These are phyloP conservation scores for Dasypogon diadema DNA, from an alignment of 2,888 invertebrate species.

Conservation along the genomic window DNA sequence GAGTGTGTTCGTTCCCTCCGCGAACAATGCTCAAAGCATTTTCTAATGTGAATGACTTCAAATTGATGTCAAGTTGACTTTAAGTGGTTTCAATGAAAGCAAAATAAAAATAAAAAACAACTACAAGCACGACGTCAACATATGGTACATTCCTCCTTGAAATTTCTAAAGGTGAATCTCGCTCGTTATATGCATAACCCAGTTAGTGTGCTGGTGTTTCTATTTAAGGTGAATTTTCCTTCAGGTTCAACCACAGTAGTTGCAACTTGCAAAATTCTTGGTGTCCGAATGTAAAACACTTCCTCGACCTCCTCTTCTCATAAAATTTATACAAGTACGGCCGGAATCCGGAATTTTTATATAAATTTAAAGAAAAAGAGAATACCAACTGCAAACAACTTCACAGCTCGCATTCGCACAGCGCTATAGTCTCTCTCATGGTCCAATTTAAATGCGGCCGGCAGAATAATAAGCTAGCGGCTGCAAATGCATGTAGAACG, in stretches of 20 bases:
- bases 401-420: not conserved
- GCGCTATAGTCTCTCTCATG: no score
- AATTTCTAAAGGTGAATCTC: constrained; percentile 42
- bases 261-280: not conserved
- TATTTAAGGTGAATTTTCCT: not conserved
- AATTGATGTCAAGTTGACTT: constrained; percentile 52
- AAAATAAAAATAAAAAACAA: constrained; percentile 30
- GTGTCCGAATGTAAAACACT: not conserved
- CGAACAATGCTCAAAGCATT: constrained; percentile 31
- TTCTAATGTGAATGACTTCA: constrained; percentile 52
- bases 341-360: not conserved
- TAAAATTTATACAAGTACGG: no score
- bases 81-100: constrained; percentile 48
- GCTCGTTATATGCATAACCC: not conserved
- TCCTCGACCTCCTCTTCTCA: no score
- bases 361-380: not conserved
- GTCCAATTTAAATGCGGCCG: not conserved
- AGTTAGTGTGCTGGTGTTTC: not conserved
- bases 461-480: not conserved
- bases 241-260: not conserved
- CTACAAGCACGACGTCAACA: constrained; percentile 10
- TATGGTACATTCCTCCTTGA: constrained; percentile 31
- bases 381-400: not conserved
- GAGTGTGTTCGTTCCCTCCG: not conserved
- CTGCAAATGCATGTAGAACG: constrained; percentile 15